Evolutionary conservation across 2,797 vertebrate species (phyloP).

Genomic region (Margarornis squamiger): DNA sequence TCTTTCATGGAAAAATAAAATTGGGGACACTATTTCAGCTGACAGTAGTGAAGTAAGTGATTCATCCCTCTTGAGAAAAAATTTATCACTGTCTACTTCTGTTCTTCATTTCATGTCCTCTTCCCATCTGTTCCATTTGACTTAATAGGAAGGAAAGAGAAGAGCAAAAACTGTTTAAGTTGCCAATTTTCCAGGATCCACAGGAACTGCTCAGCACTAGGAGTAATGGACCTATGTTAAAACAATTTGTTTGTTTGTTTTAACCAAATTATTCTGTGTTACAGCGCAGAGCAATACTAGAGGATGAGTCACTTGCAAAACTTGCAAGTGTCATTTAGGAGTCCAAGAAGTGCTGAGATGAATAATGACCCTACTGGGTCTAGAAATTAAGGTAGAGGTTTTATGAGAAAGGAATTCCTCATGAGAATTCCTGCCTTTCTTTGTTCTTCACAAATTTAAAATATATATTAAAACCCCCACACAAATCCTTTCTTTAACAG

Average conservation of each 20-base stretch:
- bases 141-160: conserved; percentile 36
- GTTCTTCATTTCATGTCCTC: conserved; percentile 33
- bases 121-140: conserved; percentile 49
- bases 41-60: conserved; percentile 31
- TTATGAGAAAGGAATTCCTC: neutral
- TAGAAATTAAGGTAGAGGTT: neutral
- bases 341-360: neutral
- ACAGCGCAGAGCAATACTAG: neutral
- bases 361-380: neutral
- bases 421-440: neutral
- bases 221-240: neutral
- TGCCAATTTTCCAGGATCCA: neutral
- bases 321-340: neutral
- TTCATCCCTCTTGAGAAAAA: conserved; percentile 48
- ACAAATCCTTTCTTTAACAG: neutral
- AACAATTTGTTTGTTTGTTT: neutral
- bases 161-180: neutral
- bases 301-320: neutral
- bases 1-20: conserved; percentile 36
- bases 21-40: conserved; percentile 33
- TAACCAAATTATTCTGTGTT: neutral
- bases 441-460: neutral
- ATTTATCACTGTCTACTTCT: conserved; percentile 41
- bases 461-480: neutral
- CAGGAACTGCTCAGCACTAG: neutral